Percentiles rank a stretch among this genome's conserved stretches.
Conservation (phyloP, 2,113 vertebrate genomes). For the Eptatretus burgeri region DNA sequence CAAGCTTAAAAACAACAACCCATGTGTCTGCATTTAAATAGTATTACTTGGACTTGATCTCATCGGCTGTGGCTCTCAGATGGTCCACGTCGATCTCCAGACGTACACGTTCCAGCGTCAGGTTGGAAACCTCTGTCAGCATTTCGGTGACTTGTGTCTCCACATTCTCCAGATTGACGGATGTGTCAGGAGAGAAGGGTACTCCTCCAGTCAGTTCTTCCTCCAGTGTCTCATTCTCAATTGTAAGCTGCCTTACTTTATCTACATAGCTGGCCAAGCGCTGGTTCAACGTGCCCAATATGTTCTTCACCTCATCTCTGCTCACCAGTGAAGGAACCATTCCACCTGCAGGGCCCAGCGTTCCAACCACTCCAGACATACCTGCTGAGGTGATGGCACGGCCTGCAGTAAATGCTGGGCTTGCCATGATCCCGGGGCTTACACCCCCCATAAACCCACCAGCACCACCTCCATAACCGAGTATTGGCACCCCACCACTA, state of each 20-base stretch:
- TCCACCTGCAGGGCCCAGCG: conserved; percentile 9
- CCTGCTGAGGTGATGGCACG: conserved; percentile 8
- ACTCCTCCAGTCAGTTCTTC: conserved; percentile 17
- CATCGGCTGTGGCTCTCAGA: conserved; percentile 16
- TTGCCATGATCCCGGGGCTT: conserved; percentile 9
- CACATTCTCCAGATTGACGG: conserved; percentile 12
- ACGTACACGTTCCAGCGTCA: conserved; percentile 17
- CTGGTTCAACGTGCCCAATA: conserved; percentile 15
- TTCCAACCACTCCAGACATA: conserved; percentile 12
- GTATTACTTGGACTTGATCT: conserved; percentile 17
- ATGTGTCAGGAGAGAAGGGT: conserved; percentile 12
- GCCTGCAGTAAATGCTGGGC: conserved; percentile 14
- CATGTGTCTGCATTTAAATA: no score
- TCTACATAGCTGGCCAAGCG: conserved; percentile 17
- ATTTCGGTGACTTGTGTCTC: conserved; percentile 17
- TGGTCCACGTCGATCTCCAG: conserved; percentile 19
- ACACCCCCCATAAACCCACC: not conserved
- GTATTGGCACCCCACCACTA: no score
- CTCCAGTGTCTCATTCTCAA: conserved; percentile 17
- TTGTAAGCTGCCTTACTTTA: conserved; percentile 15
- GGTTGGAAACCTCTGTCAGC: conserved; percentile 13
- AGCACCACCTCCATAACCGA: not conserved
- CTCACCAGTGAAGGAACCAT: conserved; percentile 13
- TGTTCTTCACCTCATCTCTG: conserved; percentile 16
- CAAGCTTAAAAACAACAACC: no score